These are phyloP conservation scores for Cyanoramphus novaezelandiae DNA, from an alignment of 2,113 vertebrate genomes.

Conservation along the genomic window DNA sequence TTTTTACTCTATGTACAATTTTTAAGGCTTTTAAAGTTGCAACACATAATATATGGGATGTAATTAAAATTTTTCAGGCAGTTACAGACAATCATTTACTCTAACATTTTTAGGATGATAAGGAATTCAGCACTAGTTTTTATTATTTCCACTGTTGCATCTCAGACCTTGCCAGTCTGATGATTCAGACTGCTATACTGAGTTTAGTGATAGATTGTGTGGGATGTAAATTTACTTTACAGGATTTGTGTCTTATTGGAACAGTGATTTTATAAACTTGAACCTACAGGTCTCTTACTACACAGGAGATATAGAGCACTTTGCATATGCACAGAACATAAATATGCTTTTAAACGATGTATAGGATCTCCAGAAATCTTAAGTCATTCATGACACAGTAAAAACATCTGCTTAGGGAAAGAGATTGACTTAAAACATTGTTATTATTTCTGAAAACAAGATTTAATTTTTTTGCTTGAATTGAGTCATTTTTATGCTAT, in stretches of 20 bases:
- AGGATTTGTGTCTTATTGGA: background rate
- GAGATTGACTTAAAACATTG: background rate
- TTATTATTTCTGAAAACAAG: background rate
- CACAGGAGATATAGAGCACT: background rate
- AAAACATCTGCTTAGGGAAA: background rate
- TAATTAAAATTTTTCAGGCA: background rate
- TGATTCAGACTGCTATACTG: background rate
- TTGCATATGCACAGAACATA: background rate
- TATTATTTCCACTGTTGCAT: background rate
- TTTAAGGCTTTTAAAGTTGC: background rate
- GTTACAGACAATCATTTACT: background rate
- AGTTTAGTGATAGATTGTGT: background rate
- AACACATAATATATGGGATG: background rate
- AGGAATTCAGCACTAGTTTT: background rate
- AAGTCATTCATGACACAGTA: background rate
- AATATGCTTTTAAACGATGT: background rate
- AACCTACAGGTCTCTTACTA: background rate
- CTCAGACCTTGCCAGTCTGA: background rate
- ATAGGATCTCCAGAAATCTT: background rate
- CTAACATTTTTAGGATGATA: background rate
- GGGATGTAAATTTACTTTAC: background rate
- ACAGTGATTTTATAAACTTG: background rate
- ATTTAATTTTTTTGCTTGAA: background rate
- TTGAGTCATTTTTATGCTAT: background rate
- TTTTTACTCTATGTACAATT: background rate